Evolutionary conservation across 1,140 invertebrate genomes (phyloP), one percentile per base, ranked within the genome.

Genomic region (Drosophila nannoptera): DNA sequence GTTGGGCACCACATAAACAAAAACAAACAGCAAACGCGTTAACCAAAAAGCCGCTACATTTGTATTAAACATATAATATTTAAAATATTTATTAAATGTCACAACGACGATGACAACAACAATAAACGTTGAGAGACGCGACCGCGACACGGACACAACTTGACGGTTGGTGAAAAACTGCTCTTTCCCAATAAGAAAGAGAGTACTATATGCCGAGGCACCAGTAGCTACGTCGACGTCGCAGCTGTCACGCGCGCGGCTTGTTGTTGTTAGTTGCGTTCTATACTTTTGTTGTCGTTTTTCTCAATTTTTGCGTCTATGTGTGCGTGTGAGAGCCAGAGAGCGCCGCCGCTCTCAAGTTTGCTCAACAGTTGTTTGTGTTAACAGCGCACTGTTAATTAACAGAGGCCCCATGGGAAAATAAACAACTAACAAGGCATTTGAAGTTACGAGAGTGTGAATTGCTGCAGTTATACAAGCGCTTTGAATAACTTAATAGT

Each of bases 291-390:
- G 62, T 56, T 69, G 66, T 69, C 66, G 66, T 69, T 64, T 60
- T 69, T 49, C 59, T 54, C 42, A 22, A 22, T 55, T 55, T 55
- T 67, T 68, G 54, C 62, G 42, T 58, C 38, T 11, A 14, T 16
- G 29, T n/a, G 62, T 48, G 43, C 12, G 42, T 49, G 33, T 40
- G 50, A 55, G 55, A 50, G 69, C 59, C 56, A 50, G 69, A 40
- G 53, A 53, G 60, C 54, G 69, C 36, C 65, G 58, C 29, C 64
- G 56, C 65, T 69, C 58, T 69, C 66, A 55, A 38, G 46, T 48
- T 68, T 61, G 59, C 73, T 75, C 73, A 75, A 75, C 73, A 75
- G 73, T 75, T 75, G 73, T 75, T 68, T 72, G 52, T 53, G 40
- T 22, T 69, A 69, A 73, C 66, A 69, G 46, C 29, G 14, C 46